phyloP scores from a whole-genome alignment of 2,797 vertebrate genomes.

The Danio albolineatus region DNA sequence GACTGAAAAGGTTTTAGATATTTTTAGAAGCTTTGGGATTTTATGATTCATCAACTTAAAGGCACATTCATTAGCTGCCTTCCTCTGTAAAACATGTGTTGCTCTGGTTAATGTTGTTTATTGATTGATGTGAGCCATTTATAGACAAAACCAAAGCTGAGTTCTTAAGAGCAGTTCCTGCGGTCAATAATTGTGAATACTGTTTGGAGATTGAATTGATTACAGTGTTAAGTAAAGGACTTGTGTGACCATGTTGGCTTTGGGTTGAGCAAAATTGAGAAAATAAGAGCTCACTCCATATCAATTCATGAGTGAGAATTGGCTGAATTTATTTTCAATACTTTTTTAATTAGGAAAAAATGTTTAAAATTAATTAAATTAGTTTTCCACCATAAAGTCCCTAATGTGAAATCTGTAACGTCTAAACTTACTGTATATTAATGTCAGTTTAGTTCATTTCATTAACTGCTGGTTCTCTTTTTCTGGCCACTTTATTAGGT shows the following conservation, averaged over 20 bases:
- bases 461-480: too few relatives aligned
- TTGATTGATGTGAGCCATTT: constrained; percentile 37
- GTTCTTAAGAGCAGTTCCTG: constrained; percentile 12
- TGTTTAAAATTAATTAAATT: background rate
- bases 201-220: constrained; percentile 36
- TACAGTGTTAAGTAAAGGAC: constrained; percentile 7
- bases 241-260: background rate
- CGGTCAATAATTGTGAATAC: constrained; percentile 34
- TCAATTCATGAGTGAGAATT: background rate
- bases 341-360: too few relatives aligned
- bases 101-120: constrained; percentile 30
- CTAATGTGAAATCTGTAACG: background rate
- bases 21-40: constrained; percentile 35
- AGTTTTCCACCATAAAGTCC: background rate
- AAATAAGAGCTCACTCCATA: background rate
- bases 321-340: background rate
- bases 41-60: constrained; percentile 27
- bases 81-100: constrained; percentile 31
- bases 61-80: constrained; percentile 29
- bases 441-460: too few relatives aligned
- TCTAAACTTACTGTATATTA: too few relatives aligned
- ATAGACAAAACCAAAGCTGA: background rate
- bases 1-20: constrained; percentile 33
- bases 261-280: background rate
- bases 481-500: too few relatives aligned